Base-by-base conservation (phyloP, 2,888 invertebrate species). In the Sphaerophoria taeniata region DNA sequence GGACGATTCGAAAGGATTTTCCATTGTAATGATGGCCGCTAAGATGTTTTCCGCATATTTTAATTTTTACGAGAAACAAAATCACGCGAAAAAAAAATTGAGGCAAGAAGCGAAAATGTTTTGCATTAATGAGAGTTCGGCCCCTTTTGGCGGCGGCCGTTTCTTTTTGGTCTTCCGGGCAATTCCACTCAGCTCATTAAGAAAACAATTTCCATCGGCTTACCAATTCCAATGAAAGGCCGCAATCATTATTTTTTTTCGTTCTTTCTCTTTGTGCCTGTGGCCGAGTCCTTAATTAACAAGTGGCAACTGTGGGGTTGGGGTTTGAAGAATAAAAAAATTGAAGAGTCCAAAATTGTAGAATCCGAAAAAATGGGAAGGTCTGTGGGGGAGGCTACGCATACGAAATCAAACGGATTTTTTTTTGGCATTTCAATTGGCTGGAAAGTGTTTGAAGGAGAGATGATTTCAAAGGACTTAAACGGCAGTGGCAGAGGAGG, bases 121-220 rank as follows among this genome's bases (percentile, higher is more conserved):
- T 81, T 85, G 80, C 85, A 85, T 85, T 85, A 85, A 85, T 81
- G 85, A 85, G 81, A 77, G 72, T 71, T 61, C 75, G 67, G 74
- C 16, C 73, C 36, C 16, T 39, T 43, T 39, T 43, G 14, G 47
- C 56, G 58, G 70, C 60, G 55, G 63, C 55, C 31, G 39, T 14
- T 24, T 24, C 14, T 36, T 6, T 11, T 16, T 47, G 72, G 55
- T 74, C 78, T 79, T 43, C 71, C 49, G 81, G 85, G 73, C 80
- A 81, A 81, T 85, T 85, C 73, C 81, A 77, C 73, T 85, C 81
- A 78, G 85, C 87, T 86, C 87, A 87, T 87, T 86, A 87, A 87
- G 78, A 86, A 87, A 87, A 82, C 87, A 87, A 87, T 87, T 87
- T 86, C 70, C 87, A 82, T 82, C 75, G 87, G 87, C 85, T 86